Evolutionary conservation across 2,797 vertebrate genomes (phyloP).

Genomic region (Acanthurus tractus): DNA sequence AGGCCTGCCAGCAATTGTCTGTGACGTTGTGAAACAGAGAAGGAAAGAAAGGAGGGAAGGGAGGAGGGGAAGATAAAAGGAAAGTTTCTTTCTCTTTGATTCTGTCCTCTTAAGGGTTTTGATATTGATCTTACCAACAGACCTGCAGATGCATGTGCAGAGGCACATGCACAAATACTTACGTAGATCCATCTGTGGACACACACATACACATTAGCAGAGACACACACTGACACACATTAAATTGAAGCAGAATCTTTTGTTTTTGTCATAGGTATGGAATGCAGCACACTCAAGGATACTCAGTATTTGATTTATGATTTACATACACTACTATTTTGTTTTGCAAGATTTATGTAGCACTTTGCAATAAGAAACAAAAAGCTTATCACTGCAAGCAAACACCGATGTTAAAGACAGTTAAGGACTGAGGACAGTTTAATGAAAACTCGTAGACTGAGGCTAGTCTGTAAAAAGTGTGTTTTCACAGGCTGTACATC

Average conservation of each 20-base stretch:
- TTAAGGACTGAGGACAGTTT: constrained; percentile 13
- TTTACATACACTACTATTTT: constrained; percentile 22
- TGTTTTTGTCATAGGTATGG: constrained; percentile 31
- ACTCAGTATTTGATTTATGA: constrained; percentile 30
- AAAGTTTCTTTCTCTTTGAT: constrained; percentile 55
- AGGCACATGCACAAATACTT: constrained; percentile 31
- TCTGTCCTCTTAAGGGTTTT: constrained; percentile 50
- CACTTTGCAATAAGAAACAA: constrained; percentile 28
- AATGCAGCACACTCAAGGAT: constrained; percentile 56
- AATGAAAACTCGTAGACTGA: constrained; percentile 27
- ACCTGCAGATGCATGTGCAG: constrained; percentile 33
- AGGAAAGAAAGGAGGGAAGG: constrained; percentile 34
- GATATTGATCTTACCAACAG: constrained; percentile 59
- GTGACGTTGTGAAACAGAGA: constrained; percentile 49
- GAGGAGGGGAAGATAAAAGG: constrained; percentile 52
- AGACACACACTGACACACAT: constrained; percentile 25
- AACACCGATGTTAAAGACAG: constrained; percentile 13
- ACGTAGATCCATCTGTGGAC: constrained; percentile 27
- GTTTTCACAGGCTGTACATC: constrained; percentile 25
- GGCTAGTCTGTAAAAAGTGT: constrained; percentile 4
- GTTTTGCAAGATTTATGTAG: constrained; percentile 37
- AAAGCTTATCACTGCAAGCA: constrained; percentile 13
- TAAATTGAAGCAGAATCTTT: constrained; percentile 28
- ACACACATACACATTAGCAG: constrained; percentile 16
- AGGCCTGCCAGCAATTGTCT: constrained; percentile 69